Base-by-base conservation (phyloP, 2,888 invertebrate species). In the Mythimna albipuncta region DNA sequence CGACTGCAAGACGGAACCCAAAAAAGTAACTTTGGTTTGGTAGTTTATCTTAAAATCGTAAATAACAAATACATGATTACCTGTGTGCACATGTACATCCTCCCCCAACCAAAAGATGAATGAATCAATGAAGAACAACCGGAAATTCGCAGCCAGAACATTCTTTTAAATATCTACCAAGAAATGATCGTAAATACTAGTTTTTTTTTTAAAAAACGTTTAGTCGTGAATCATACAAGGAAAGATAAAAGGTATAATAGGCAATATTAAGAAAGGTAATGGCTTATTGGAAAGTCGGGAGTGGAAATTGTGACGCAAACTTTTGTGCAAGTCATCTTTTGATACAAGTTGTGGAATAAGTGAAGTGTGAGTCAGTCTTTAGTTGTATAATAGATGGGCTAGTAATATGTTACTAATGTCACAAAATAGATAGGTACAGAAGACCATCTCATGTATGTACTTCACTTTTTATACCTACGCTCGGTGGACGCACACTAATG, bases 131-230 rank as follows among this genome's bases (percentile, higher is more conserved):
- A 79, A 64, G 62, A 58, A 72, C 57, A 69, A 72, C 85, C 86
- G 86, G 87, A 86, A 80, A 83, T 72, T 72, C 70, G 47, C 64
- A 21, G 2, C 38, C 19, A 59, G 59, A 66, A 81, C 85, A 86
- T 85, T 83, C 85, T 82, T 85, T 75, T 75, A 74, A 77, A 79
- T 75, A 74, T 76, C 71, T 72, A 65, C 67, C 52, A 71, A 80
- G 83, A 85, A 85, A 75, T 58, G 73, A 44, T 41, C 73, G 19
- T 81, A 68, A 83, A 86, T 74, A 72, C 73, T 79, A 85, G 77
- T 35, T 35, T 75, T 63, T 68, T 26, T 71, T 75, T 59, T 55
- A 16, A 3, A 1, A 47, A 72, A 26, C 68, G 67, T 66, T 69
- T 70, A 65, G 62, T 67, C 65, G 54, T 85, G 85, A 82, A 55